Percentiles rank a stretch among this genome's conserved stretches.
phyloP scores from a whole-genome alignment of 2,797 vertebrate genomes.

The Pipistrellus kuhlii region DNA sequence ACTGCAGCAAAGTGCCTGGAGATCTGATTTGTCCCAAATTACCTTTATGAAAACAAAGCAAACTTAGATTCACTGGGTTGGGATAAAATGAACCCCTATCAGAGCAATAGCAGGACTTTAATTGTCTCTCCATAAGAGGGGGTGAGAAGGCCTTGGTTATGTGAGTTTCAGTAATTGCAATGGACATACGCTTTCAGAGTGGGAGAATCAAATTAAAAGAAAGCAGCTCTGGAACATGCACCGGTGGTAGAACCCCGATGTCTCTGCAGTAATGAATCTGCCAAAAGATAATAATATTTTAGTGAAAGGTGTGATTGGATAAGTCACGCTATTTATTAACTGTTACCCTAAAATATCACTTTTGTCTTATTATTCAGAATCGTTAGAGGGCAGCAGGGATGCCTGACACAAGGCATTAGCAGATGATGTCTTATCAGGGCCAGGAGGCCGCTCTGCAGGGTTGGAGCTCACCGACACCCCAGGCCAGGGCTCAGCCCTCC shows the following conservation, averaged over 20 bases:
- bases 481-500: slow-evolving; percentile 18
- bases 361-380: slow-evolving; percentile 90
- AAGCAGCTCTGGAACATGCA: slow-evolving; percentile 90
- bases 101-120: slow-evolving; percentile 87
- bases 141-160: slow-evolving; percentile 90
- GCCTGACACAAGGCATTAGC: slow-evolving; percentile 92
- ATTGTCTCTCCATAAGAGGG: slow-evolving; percentile 89
- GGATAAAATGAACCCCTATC: slow-evolving; percentile 85
- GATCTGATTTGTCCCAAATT: slow-evolving; percentile 70
- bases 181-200: slow-evolving; percentile 92
- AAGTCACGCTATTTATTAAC: slow-evolving; percentile 94
- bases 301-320: slow-evolving; percentile 92
- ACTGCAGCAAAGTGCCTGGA: neutral
- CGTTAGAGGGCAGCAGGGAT: slow-evolving; percentile 86
- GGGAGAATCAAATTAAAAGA: slow-evolving; percentile 92
- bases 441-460: slow-evolving; percentile 42
- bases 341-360: slow-evolving; percentile 93
- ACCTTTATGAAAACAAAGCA: slow-evolving; percentile 79
- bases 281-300: slow-evolving; percentile 94
- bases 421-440: slow-evolving; percentile 84
- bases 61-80: slow-evolving; percentile 85
- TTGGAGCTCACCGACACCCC: slow-evolving; percentile 69
- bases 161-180: slow-evolving; percentile 92
- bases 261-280: slow-evolving; percentile 95
- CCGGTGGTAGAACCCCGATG: slow-evolving; percentile 87